A percentile compares a stretch with the other conserved stretches of the same genome.
Evolutionary conservation across 2,888 invertebrate genomes (phyloP).

Genomic region (Colostygia pectinataria): DNA sequence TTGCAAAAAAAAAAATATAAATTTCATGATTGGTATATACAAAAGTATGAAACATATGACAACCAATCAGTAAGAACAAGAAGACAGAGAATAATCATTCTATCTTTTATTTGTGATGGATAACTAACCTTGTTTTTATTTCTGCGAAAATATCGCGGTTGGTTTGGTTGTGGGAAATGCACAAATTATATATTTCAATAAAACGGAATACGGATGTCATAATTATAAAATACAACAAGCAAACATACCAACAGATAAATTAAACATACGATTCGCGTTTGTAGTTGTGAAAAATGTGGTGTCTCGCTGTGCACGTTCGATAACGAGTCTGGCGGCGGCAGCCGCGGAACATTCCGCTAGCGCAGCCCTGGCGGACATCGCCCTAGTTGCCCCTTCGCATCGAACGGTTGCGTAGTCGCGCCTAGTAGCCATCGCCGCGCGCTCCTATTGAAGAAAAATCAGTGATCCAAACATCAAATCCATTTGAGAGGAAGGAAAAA

Average conservation of each 20-base stretch:
- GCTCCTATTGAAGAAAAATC: conserved; percentile 44
- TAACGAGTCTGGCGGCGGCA: conserved; percentile 38
- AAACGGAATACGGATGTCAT: no score
- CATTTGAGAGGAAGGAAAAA: conserved; percentile 49
- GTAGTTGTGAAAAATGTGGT: conserved; percentile 17
- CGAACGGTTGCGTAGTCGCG: conserved; percentile 77
- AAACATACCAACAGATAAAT: no score
- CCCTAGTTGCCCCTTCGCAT: conserved; percentile 80
- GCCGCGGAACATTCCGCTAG: conserved; percentile 71
- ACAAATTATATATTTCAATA: background rate
- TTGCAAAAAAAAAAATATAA: no score
- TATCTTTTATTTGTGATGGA: conserved; percentile 19
- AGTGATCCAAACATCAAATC: conserved; percentile 39
- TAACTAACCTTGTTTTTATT: conserved; percentile 39
- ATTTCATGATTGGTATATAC: no score
- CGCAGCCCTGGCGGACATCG: conserved; percentile 81
- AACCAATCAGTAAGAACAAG: no score
- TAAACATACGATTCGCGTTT: background rate
- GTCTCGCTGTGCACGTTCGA: conserved; percentile 23
- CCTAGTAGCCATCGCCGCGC: conserved; percentile 55
- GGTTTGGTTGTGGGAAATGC: conserved; percentile 33
- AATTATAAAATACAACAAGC: no score
- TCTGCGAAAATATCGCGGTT: conserved; percentile 66
- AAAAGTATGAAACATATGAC: no score
- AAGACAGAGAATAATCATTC: no score